Percentiles rank a stretch among this genome's conserved stretches.
Conservation (phyloP, 2,113 vertebrate genomes). For the Martes martes region DNA sequence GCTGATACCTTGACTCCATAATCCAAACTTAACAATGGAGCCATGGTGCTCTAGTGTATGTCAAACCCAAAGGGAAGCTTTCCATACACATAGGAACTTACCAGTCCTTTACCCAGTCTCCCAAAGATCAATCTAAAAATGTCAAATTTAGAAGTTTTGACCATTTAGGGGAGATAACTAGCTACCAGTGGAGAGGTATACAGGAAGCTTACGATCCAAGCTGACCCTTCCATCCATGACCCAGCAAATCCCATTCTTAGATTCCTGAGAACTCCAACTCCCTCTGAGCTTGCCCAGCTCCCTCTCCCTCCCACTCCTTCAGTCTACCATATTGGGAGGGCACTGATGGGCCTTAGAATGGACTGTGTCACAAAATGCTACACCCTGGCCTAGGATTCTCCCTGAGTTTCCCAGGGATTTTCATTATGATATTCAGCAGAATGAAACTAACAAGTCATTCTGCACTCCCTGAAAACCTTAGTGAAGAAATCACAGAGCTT, state of each 20-base stretch:
- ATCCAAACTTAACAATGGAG: neutral
- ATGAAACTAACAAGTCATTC: constrained; percentile 10
- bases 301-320: neutral
- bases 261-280: neutral
- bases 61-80: neutral
- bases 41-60: neutral
- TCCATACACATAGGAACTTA: neutral
- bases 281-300: neutral
- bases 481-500: neutral
- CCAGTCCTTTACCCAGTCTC: neutral
- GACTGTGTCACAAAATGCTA: neutral
- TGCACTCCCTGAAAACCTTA: neutral
- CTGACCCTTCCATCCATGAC: neutral
- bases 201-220: neutral
- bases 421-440: neutral
- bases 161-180: neutral
- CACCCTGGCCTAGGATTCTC: neutral
- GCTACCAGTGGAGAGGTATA: neutral
- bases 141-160: neutral
- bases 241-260: neutral
- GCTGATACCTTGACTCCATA: neutral
- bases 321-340: neutral
- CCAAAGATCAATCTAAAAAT: neutral
- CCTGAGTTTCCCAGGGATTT: neutral
- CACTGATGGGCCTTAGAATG: neutral